These are phyloP conservation scores for Archilochus colubris DNA, from an alignment of 2,113 vertebrate species.

Conservation along the genomic window DNA sequence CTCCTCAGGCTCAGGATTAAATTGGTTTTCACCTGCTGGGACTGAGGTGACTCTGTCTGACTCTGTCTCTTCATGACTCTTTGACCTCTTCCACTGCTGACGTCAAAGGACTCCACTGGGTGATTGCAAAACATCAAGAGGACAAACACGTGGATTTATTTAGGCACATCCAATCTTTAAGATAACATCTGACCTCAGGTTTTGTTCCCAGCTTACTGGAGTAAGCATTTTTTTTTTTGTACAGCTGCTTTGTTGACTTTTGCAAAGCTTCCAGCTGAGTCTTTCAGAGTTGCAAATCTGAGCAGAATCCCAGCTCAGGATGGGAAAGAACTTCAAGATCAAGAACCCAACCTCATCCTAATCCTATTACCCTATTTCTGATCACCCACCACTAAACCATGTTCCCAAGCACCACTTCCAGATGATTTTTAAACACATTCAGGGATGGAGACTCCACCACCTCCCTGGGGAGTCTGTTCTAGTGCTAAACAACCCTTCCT, in stretches of 20 bases:
- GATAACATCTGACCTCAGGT: background rate
- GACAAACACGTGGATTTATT: background rate
- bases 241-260: background rate
- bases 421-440: too few species aligned
- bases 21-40: background rate
- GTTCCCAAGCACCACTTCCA: too few species aligned
- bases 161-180: background rate
- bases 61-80: background rate
- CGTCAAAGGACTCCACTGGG: background rate
- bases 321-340: too few species aligned
- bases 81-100: background rate
- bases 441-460: too few species aligned
- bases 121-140: accelerated
- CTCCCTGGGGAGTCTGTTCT: too few species aligned
- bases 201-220: background rate
- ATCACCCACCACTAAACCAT: too few species aligned
- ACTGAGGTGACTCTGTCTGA: background rate
- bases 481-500: too few species aligned
- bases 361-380: too few species aligned
- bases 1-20: background rate
- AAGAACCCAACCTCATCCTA: too few species aligned
- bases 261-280: background rate
- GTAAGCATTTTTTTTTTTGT: background rate
- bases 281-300: background rate
- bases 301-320: background rate